phyloP scores from a whole-genome alignment of 2,888 invertebrate species.

The Andrena praecox region DNA sequence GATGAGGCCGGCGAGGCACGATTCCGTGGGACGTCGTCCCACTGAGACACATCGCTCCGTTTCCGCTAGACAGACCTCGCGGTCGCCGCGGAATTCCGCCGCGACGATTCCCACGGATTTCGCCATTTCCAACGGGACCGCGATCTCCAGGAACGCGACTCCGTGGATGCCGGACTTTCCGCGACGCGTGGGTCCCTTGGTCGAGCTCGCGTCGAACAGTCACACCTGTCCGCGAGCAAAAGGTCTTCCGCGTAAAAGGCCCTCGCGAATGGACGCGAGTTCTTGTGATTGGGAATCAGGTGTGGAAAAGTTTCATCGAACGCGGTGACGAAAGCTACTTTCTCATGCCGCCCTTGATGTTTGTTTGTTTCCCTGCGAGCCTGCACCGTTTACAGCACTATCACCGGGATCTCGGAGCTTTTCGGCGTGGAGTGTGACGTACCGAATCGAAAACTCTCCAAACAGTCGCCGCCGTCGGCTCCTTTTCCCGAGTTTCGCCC shows the following conservation, averaged over 20 bases:
- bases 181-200: slow-evolving; percentile 54
- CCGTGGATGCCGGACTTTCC: slow-evolving; percentile 32
- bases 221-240: slow-evolving; percentile 38
- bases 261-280: neutral
- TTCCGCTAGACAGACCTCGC: slow-evolving; percentile 31
- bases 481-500: slow-evolving; percentile 6
- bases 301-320: neutral
- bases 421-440: slow-evolving; percentile 18
- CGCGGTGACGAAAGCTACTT: neutral
- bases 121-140: slow-evolving; percentile 30
- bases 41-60: slow-evolving; percentile 71
- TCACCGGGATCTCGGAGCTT: slow-evolving; percentile 27
- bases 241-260: slow-evolving; percentile 62
- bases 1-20: slow-evolving; percentile 12
- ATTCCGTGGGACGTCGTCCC: slow-evolving; percentile 74
- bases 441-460: slow-evolving; percentile 5
- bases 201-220: slow-evolving; percentile 33
- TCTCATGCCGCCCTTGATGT: neutral
- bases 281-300: neutral
- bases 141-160: neutral
- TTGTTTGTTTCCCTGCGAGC: slow-evolving; percentile 17
- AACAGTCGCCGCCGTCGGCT: slow-evolving; percentile 13
- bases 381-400: slow-evolving; percentile 16
- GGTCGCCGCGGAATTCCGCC: slow-evolving; percentile 38
- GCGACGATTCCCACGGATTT: slow-evolving; percentile 49